Evolutionary conservation across 2,888 invertebrate species (phyloP).

Genomic region (Kuschelorhynchus macadamiae): DNA sequence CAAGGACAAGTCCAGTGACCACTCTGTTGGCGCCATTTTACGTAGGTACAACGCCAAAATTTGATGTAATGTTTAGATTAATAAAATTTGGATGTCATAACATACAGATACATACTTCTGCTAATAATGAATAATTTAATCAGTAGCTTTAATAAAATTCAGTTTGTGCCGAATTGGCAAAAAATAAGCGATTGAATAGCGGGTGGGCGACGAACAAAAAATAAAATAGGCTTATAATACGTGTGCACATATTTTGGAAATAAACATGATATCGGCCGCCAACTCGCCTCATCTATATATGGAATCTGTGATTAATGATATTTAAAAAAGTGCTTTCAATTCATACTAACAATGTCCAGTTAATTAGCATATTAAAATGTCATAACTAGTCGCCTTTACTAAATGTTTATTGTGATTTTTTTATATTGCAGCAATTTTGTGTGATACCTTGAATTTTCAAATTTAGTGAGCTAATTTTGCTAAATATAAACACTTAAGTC

Average conservation of each 20-base stretch:
- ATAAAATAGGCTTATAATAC: too few species aligned
- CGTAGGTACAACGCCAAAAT: too few species aligned
- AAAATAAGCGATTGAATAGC: too few species aligned
- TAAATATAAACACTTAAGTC: conserved; percentile 33
- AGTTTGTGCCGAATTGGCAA: too few species aligned
- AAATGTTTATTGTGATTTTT: conserved; percentile 4
- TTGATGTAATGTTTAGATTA: too few species aligned
- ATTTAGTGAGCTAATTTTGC: conserved; percentile 30
- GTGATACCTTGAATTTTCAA: conserved; percentile 36
- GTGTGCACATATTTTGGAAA: conserved; percentile 47
- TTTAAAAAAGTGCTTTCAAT: conserved; percentile 38
- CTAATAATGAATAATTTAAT: too few species aligned
- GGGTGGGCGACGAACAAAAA: too few species aligned
- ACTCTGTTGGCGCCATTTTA: too few species aligned
- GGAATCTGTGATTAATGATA: conserved; percentile 45
- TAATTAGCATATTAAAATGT: conserved; percentile 36
- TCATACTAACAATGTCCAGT: conserved; percentile 20
- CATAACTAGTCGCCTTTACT: conserved; percentile 13
- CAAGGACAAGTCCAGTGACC: too few species aligned
- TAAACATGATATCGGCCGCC: conserved; percentile 47
- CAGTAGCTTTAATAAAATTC: too few species aligned
- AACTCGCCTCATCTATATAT: conserved; percentile 46
- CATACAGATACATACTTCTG: too few species aligned
- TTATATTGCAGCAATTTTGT: conserved; percentile 17
- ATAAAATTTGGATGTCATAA: too few species aligned